phyloP scores from a whole-genome alignment of 2,113 vertebrate genomes.

The Copsychus sechellarum region DNA sequence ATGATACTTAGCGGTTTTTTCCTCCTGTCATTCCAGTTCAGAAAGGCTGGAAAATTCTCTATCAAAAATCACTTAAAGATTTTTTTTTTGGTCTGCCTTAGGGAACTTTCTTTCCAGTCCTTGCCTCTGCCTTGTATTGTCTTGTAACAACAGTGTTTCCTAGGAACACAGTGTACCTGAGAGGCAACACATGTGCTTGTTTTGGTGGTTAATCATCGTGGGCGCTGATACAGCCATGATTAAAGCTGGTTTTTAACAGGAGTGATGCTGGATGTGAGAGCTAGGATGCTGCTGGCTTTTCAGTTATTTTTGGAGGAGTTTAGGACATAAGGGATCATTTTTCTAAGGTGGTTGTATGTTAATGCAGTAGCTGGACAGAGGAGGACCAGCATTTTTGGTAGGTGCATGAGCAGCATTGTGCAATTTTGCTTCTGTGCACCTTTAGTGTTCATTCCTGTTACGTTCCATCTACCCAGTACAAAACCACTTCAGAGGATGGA shows the following conservation, averaged over 20 bases:
- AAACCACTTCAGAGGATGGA: not conserved
- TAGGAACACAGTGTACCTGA: not conserved
- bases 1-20: not conserved
- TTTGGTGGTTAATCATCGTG: not conserved
- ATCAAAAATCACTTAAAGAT: not conserved
- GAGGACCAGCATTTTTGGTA: not conserved
- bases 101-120: not conserved
- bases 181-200: not conserved
- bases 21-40: not conserved
- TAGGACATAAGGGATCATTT: not conserved
- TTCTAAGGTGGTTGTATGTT: not conserved
- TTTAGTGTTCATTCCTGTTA: not conserved
- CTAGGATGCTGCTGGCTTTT: not conserved
- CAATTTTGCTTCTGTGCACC: not conserved
- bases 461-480: not conserved
- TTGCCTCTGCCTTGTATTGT: fast-evolving
- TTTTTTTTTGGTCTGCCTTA: slow-evolving; percentile 3
- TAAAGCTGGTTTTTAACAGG: not conserved
- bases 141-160: not conserved
- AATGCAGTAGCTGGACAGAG: not conserved
- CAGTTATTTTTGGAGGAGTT: not conserved
- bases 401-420: not conserved
- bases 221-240: not conserved
- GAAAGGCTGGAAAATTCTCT: slow-evolving; percentile 20
- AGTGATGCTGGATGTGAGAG: not conserved